These are phyloP conservation scores for Fratercula arctica DNA, from an alignment of 2,797 vertebrate species.

Conservation along the genomic window DNA sequence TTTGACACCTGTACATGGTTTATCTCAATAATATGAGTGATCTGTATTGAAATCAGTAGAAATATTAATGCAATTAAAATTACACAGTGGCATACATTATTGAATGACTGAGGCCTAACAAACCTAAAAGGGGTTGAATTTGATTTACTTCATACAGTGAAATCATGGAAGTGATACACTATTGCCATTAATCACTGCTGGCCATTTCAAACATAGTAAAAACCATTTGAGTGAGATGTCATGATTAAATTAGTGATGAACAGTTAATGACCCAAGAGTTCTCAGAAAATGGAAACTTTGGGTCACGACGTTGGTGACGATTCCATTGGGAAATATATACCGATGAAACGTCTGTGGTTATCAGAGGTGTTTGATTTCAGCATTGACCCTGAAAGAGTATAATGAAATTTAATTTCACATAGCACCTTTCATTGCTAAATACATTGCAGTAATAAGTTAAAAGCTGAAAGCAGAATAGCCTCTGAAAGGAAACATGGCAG, in stretches of 20 bases:
- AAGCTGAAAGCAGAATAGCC: background rate
- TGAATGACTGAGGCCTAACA: background rate
- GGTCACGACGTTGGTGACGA: background rate
- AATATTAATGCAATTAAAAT: background rate
- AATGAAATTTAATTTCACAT: conserved; percentile 18
- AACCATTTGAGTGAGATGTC: conserved; percentile 8
- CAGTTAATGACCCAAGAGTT: background rate
- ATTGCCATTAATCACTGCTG: background rate
- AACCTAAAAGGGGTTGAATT: background rate
- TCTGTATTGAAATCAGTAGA: background rate
- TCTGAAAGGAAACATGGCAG: background rate
- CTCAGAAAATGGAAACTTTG: conserved; percentile 8
- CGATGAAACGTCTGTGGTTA: background rate
- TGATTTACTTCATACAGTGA: background rate
- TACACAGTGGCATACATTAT: background rate
- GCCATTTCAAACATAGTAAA: conserved; percentile 22
- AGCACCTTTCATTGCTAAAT: background rate
- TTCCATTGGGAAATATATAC: conserved; percentile 24
- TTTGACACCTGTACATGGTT: background rate
- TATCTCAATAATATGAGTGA: background rate
- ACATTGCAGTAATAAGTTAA: conserved; percentile 10
- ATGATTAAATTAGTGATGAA: conserved; percentile 39
- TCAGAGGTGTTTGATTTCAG: background rate
- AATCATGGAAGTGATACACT: background rate
- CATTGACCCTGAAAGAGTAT: background rate